Evolutionary conservation across 2,888 invertebrate genomes (phyloP).

Genomic region (Habrosyne pyritoides): DNA sequence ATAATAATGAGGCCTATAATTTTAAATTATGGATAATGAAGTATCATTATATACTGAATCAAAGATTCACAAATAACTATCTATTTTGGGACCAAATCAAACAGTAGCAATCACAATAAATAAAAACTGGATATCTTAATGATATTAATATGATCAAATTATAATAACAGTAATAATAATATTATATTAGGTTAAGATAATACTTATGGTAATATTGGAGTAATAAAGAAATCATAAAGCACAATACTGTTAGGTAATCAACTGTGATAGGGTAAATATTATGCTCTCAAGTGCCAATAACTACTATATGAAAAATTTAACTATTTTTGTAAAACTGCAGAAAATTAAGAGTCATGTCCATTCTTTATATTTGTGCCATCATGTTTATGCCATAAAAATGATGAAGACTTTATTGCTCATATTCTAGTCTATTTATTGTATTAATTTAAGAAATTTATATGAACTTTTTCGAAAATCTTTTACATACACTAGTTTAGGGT

Average conservation of each 20-base stretch:
- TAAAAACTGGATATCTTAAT: neutral
- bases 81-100: slow-evolving; percentile 53
- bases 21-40: slow-evolving; percentile 19
- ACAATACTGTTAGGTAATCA: slow-evolving; percentile 61
- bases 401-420: slow-evolving; percentile 79
- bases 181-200: slow-evolving; percentile 29
- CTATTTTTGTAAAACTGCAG: slow-evolving; percentile 34
- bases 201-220: slow-evolving; percentile 37
- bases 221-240: slow-evolving; percentile 54
- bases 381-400: slow-evolving; percentile 66
- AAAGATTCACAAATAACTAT: slow-evolving; percentile 46
- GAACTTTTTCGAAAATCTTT: neutral
- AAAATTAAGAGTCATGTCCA: slow-evolving; percentile 22
- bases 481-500: slow-evolving; percentile 1
- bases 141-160: slow-evolving; percentile 7
- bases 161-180: slow-evolving; percentile 12
- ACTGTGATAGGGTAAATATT: slow-evolving; percentile 68
- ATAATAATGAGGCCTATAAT: slow-evolving; percentile 22
- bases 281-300: slow-evolving; percentile 67
- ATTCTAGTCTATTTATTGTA: slow-evolving; percentile 78
- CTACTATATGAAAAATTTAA: slow-evolving; percentile 28
- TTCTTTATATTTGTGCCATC: slow-evolving; percentile 64
- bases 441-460: slow-evolving; percentile 23
- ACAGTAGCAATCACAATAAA: slow-evolving; percentile 28
- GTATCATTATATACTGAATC: slow-evolving; percentile 40